Evolutionary conservation across 2,888 invertebrate species (phyloP).

Genomic region (Lasioglossum zephyrum): DNA sequence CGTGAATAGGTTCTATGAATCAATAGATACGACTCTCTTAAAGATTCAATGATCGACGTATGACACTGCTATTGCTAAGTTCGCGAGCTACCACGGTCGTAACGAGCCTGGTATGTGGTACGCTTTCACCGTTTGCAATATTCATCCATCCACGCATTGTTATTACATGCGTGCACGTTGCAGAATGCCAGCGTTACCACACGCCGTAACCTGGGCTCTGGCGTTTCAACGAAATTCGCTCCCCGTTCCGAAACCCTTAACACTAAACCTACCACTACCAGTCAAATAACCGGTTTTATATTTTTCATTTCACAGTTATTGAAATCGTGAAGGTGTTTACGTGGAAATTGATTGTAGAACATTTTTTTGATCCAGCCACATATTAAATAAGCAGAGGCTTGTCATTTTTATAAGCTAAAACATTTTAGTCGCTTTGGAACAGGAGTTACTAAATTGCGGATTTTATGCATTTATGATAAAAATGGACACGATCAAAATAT

Average conservation of each 20-base stretch:
- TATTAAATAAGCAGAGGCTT: too few relatives aligned
- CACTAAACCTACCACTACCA: too few relatives aligned
- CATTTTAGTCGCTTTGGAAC: too few relatives aligned
- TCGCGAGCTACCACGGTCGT: slow-evolving; percentile 44
- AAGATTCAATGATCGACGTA: slow-evolving; percentile 46
- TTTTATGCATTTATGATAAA: too few relatives aligned
- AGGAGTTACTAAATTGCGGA: too few relatives aligned
- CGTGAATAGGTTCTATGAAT: neutral
- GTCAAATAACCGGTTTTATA: too few relatives aligned
- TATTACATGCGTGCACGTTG: slow-evolving; percentile 63
- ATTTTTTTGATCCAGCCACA: too few relatives aligned
- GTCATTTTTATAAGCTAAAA: too few relatives aligned
- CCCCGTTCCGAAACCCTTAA: neutral
- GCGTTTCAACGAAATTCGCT: neutral
- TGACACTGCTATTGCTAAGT: slow-evolving; percentile 37
- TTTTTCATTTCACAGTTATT: too few relatives aligned
- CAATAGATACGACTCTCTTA: neutral
- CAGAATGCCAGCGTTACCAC: slow-evolving; percentile 35
- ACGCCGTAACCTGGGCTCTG: slow-evolving; percentile 21
- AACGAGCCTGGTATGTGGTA: slow-evolving; percentile 77
- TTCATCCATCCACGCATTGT: slow-evolving; percentile 73
- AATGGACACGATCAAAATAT: too few relatives aligned
- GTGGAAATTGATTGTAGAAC: too few relatives aligned
- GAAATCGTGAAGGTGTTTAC: too few relatives aligned
- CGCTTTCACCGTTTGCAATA: slow-evolving; percentile 79